Evolutionary conservation across 2,113 vertebrate species (phyloP), one percentile per base, ranked within the genome.

Genomic region (Centrocercus urophasianus): DNA sequence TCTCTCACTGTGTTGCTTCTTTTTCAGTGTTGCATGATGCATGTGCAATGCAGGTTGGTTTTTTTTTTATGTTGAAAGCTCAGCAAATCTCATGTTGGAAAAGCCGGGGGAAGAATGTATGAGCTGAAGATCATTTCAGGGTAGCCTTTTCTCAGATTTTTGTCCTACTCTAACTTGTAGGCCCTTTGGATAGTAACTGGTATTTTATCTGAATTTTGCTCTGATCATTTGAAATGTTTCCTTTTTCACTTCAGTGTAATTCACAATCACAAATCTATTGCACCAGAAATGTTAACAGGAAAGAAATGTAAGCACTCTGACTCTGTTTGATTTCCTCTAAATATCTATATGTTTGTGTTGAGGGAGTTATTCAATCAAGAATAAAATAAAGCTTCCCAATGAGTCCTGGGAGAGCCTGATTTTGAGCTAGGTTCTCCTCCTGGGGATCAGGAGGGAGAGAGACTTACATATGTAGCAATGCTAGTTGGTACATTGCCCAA

Each of bases 241-340:
- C 82, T 88, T 95, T 94, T 86, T 82, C 73, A 88, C 80, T 70
- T 88, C 54, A 34, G 11, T 43, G 36, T 83, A 69, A 81, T 90
- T 94, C 88, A 88, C 73, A 76, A 30, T 90, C 86, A 66, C 70
- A 47, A 76, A 57, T 88, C 61, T 93, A 34, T 90, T 95, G 70
- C 69, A 69, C 54, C 47, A 90, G 57, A 94, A 90, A 82, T 15
- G 28, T 93, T 96, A 95, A 96, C 95, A 95, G 91, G 95, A 96
- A 95, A 93, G 93, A 93, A 86, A 83, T 75, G 76, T 91, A 95
- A 95, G 95, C 86, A 88, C 40, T 69, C 50, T 2, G 40, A 57
- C 79, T 87, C 57, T 66, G 45, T 88, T 95, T 94, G 79, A 75
- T 89, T 95, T 96, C 93, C 91, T 94, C 70, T 82, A 72, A 84